A percentile compares a stretch with the other conserved stretches of the same genome.
These are phyloP conservation scores for Pao palembangensis DNA, from an alignment of 2,113 vertebrate species.

Conservation along the genomic window DNA sequence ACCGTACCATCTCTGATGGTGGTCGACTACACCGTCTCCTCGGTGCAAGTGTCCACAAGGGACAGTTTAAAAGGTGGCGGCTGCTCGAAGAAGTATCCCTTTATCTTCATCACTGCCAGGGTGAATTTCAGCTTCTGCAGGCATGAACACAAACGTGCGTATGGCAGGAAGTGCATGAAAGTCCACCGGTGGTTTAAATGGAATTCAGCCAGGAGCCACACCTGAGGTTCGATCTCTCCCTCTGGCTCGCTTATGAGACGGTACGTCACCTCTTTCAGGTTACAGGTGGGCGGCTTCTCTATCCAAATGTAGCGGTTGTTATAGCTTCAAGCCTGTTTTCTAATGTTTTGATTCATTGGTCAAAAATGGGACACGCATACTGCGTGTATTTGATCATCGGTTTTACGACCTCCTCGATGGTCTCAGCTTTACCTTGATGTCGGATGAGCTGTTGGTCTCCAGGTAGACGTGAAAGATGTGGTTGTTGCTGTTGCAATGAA, in stretches of 20 bases:
- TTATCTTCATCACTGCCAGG: conserved; percentile 74
- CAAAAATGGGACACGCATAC: no score
- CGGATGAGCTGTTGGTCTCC: conserved; percentile 82
- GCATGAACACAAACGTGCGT: not conserved
- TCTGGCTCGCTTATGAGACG: conserved; percentile 79
- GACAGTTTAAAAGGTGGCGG: conserved; percentile 80
- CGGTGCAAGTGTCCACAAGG: conserved; percentile 76
- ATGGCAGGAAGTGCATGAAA: no score
- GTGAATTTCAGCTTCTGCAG: conserved; percentile 80
- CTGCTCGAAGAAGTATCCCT: conserved; percentile 82
- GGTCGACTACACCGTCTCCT: conserved; percentile 77
- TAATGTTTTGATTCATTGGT: conserved; percentile 74
- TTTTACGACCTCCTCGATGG: not conserved
- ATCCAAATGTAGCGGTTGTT: conserved; percentile 78
- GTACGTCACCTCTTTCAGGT: conserved; percentile 78
- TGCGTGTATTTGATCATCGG: no score
- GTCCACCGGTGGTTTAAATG: no score
- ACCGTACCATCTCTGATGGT: conserved; percentile 78
- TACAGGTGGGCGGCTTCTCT: conserved; percentile 81
- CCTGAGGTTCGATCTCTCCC: conserved; percentile 81
- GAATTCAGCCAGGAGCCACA: conserved; percentile 28
- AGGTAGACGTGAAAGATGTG: conserved; percentile 82
- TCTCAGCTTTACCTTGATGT: conserved; percentile 75
- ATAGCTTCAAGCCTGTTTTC: conserved; percentile 67
- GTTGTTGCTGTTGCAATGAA: conserved; percentile 46